phyloP scores from a whole-genome alignment of 2,888 invertebrate species.

The Iphiclides podalirius region DNA sequence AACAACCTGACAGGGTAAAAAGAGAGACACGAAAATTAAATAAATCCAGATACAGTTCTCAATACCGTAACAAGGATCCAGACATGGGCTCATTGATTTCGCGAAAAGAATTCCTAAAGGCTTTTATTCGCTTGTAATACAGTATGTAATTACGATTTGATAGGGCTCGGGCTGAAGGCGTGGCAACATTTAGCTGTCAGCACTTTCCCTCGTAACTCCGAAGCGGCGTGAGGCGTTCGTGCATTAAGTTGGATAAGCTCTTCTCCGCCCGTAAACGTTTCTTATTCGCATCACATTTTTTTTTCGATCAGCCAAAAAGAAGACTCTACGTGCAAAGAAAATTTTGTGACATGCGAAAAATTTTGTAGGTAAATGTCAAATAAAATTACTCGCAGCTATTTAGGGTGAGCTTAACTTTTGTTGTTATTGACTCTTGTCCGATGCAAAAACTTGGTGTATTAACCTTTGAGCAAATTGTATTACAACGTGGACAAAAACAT shows the following conservation, averaged over 20 bases:
- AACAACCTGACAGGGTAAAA: slow-evolving; percentile 8
- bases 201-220: slow-evolving; percentile 43
- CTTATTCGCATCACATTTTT: neutral
- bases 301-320: slow-evolving; percentile 11
- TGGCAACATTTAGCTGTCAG: slow-evolving; percentile 55
- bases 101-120: slow-evolving; percentile 33
- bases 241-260: slow-evolving; percentile 33
- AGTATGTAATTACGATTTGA: slow-evolving; percentile 56
- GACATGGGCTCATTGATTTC: slow-evolving; percentile 48
- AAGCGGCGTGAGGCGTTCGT: slow-evolving; percentile 31
- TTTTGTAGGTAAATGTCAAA: slow-evolving; percentile 33
- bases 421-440: slow-evolving; percentile 23
- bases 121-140: slow-evolving; percentile 43
- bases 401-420: slow-evolving; percentile 28
- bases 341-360: slow-evolving; percentile 3
- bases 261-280: slow-evolving; percentile 36
- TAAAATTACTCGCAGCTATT: slow-evolving; percentile 34
- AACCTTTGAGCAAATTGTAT: slow-evolving; percentile 23
- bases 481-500: slow-evolving; percentile 22
- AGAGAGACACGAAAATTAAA: slow-evolving; percentile 40
- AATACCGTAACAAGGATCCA: slow-evolving; percentile 38
- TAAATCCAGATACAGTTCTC: slow-evolving; percentile 43
- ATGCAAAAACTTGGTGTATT: slow-evolving; percentile 24
- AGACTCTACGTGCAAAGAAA: slow-evolving; percentile 11
- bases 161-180: slow-evolving; percentile 46